Evolutionary conservation across 2,888 invertebrate species (phyloP).

Genomic region (Limnephilus rhombicus): DNA sequence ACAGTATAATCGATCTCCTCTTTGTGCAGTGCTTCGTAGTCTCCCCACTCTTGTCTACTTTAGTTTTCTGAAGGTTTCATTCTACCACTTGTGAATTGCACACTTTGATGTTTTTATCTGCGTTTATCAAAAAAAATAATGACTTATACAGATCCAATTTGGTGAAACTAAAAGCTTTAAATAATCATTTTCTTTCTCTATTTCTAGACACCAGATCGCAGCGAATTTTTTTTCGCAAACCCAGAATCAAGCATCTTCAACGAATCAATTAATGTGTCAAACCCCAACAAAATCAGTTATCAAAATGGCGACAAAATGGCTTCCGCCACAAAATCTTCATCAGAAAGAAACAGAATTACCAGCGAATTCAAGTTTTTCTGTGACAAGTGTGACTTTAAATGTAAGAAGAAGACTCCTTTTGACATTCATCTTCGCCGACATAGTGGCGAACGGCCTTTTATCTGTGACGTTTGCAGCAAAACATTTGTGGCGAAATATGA

Average conservation of each 20-base stretch:
- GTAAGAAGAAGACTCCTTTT: slow-evolving; percentile 58
- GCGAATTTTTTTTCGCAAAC: not conserved
- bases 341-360: not conserved
- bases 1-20: too few relatives aligned
- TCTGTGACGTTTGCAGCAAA: slow-evolving; percentile 51
- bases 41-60: too few relatives aligned
- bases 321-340: not conserved
- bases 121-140: too few relatives aligned
- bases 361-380: slow-evolving; percentile 57
- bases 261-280: not conserved
- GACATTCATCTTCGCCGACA: slow-evolving; percentile 62
- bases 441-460: slow-evolving; percentile 49
- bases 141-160: too few relatives aligned
- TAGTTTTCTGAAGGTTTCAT: too few relatives aligned
- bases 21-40: too few relatives aligned
- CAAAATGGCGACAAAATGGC: not conserved
- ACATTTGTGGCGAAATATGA: slow-evolving; percentile 58
- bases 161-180: too few relatives aligned
- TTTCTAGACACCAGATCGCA: not conserved
- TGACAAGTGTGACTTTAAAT: slow-evolving; percentile 62
- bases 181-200: not conserved
- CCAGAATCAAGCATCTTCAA: not conserved
- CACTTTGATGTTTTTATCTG: too few relatives aligned
- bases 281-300: too few relatives aligned
- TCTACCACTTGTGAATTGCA: too few relatives aligned